These are phyloP conservation scores for Elgonia sp. DNA, from an alignment of 2,888 invertebrate species.

Conservation along the genomic window DNA sequence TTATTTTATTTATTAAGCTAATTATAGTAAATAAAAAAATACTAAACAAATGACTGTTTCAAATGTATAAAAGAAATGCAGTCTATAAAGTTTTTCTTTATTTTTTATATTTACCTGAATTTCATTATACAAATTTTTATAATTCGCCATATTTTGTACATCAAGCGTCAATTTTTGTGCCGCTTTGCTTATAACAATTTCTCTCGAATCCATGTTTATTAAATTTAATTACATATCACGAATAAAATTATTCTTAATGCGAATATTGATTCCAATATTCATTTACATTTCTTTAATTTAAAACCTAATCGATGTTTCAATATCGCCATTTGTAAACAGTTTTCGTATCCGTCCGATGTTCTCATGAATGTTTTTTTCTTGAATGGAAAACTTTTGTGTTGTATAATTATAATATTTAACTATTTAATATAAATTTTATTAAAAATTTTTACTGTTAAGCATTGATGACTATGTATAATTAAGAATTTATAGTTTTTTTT, in stretches of 20 bases:
- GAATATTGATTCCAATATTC: background rate
- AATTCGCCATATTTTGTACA: constrained; percentile 92
- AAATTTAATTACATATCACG: background rate
- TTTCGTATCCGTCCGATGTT: background rate
- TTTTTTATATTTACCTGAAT: constrained; percentile 90
- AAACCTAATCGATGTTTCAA: background rate
- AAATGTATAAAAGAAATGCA: background rate
- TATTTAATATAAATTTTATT: no score
- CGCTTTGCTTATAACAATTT: constrained; percentile 91
- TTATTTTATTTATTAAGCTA: no score
- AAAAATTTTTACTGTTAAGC: no score
- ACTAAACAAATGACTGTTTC: background rate
- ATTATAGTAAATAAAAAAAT: no score
- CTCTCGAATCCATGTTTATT: constrained; percentile 86
- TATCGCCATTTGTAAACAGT: constrained; percentile 86
- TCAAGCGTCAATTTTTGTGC: constrained; percentile 94
- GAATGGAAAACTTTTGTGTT: no score
- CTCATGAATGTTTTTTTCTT: no score
- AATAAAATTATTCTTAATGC: background rate
- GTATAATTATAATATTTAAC: no score
- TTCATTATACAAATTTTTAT: constrained; percentile 92
- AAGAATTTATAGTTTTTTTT: no score
- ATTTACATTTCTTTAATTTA: background rate
- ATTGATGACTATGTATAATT: no score
- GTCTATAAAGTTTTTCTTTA: background rate